Evolutionary conservation across 2,113 vertebrate genomes (phyloP).

Genomic region (Limnothrissa miodon): DNA sequence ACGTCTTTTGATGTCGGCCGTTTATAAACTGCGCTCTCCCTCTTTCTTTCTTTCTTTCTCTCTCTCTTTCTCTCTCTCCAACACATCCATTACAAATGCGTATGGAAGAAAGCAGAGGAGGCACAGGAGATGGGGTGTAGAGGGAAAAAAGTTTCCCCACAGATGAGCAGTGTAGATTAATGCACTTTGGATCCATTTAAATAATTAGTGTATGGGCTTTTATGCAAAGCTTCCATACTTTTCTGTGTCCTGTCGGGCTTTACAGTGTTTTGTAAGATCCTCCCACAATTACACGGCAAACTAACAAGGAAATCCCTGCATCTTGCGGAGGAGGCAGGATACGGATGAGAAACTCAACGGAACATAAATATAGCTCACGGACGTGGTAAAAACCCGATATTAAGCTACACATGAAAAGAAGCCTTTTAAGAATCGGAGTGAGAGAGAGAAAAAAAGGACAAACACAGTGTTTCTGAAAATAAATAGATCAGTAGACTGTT

Average conservation of each 20-base stretch:
- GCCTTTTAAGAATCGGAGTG: not conserved
- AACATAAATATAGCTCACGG: not conserved
- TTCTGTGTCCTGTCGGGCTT: not conserved
- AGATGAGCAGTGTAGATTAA: conserved; percentile 15
- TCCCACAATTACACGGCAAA: not conserved
- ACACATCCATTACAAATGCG: conserved; percentile 48
- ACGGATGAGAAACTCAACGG: not conserved
- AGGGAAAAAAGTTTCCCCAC: conserved; percentile 25
- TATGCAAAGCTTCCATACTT: not conserved
- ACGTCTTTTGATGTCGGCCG: conserved; percentile 43
- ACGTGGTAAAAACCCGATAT: not conserved
- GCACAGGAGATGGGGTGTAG: too few species aligned
- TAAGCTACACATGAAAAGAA: not conserved
- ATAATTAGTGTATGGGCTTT: not conserved
- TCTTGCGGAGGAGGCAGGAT: not conserved
- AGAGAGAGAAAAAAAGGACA: not conserved
- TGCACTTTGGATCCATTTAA: not conserved
- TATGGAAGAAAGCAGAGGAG: conserved; percentile 34
- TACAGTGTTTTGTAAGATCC: not conserved
- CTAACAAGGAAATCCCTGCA: not conserved
- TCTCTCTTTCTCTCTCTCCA: conserved; percentile 29
- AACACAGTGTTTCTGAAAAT: not conserved
- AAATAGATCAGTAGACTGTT: not conserved
- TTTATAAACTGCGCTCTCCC: conserved; percentile 22
- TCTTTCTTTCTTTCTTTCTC: conserved; percentile 9